Evolutionary conservation across 2,113 vertebrate genomes (phyloP), one percentile per base, ranked within the genome.

Genomic region (Sclerurus mexicanus): DNA sequence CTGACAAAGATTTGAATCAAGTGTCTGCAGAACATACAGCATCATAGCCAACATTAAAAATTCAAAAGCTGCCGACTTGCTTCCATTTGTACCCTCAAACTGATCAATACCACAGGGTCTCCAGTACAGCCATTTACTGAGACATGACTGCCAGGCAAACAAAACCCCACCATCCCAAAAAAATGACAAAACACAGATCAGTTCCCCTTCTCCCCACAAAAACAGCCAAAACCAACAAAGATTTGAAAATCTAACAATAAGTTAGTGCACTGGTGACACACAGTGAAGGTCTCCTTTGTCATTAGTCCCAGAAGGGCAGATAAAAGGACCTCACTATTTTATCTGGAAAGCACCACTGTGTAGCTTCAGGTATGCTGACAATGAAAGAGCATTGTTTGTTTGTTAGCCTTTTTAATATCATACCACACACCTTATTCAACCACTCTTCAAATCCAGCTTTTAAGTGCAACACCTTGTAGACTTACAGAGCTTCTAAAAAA

Each of bases 211-310:
- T 53, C 28, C 39, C 7, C 24, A 68, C 11, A 64, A 40, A 53
- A 88, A 1, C 18, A 84, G 33, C 10, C 67, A 62, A 91, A 71
- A 46, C 1, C 19, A 74, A 50, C 44, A 39, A 22, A 46, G 8
- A 66, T 47, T 40, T 67, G 28, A 52, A 73, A 73, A 80, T 60
- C 28, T 39, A 60, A 30, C 22, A 56, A 3, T 20, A 69, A 87
- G 19, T 21, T 31, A 60, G 31, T 10, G 4, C 19, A 77, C 1
- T 3, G 3, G 72, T 55, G 16, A 77, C 16, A 44, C 0, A 0
- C 11, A 49, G 44, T 20, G 10, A 42, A 82, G 31, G 25, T 73
- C 5, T 12, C 22, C 14, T 31, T 71, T 40, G 24, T 30, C 33
- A 49, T 27, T 58, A 75, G 46, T 67, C 31, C 27, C 62, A 83